Evolutionary conservation across 1,140 invertebrate species (phyloP).

Genomic region (Sesamia nonagrioides): DNA sequence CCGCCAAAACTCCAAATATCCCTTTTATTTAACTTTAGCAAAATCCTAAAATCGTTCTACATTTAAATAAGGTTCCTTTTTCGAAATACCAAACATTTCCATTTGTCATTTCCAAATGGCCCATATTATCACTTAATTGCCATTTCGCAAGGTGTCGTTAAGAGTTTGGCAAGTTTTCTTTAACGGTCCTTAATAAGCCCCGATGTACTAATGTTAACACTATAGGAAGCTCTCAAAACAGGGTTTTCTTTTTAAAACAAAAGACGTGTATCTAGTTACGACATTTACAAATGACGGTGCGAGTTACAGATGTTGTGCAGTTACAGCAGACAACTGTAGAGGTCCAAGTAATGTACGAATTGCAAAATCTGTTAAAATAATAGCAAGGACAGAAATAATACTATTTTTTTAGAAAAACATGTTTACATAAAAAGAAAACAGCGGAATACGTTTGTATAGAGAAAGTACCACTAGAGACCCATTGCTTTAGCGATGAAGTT

Average conservation of each 20-base stretch:
- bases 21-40: background rate
- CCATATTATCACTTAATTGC: background rate
- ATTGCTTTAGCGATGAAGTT: no score
- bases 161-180: no score
- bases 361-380: background rate
- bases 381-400: background rate
- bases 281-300: background rate
- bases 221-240: constrained; percentile 11
- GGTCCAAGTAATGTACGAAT: background rate
- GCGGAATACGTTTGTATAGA: no score
- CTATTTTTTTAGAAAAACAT: background rate
- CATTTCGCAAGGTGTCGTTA: background rate
- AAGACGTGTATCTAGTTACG: constrained; percentile 26
- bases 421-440: no score
- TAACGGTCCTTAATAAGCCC: background rate
- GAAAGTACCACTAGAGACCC: no score
- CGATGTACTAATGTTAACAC: background rate
- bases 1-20: no score
- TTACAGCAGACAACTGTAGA: background rate
- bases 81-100: background rate
- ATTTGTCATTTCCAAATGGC: background rate
- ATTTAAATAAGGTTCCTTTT: no score
- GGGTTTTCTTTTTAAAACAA: constrained; percentile 45
- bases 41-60: no score
- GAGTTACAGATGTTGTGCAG: background rate